phyloP scores from a whole-genome alignment of 2,797 vertebrate genomes.

The Protosalanx chinensis region DNA sequence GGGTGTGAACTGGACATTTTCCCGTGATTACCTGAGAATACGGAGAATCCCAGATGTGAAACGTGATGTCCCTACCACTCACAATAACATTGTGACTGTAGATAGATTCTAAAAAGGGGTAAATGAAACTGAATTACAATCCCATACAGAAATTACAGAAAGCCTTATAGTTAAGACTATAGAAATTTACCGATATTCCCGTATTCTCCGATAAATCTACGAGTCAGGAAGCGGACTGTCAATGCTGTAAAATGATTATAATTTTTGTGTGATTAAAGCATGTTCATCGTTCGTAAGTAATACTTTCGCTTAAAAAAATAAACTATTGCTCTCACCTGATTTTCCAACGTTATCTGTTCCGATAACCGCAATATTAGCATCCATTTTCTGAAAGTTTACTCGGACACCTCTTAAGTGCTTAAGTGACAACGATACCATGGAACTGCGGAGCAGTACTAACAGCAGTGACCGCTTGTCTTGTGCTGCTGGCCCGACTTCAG shows the following conservation, averaged over 20 bases:
- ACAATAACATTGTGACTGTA: slow-evolving; percentile 77
- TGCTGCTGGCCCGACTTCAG: too few species aligned
- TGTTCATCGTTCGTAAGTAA: too few species aligned
- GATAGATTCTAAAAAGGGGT: slow-evolving; percentile 75
- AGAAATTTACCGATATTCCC: slow-evolving; percentile 80
- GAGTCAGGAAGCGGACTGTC: slow-evolving; percentile 84
- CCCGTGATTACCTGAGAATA: slow-evolving; percentile 72
- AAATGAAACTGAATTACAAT: not conserved
- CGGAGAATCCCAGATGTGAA: slow-evolving; percentile 85
- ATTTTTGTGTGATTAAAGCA: not conserved
- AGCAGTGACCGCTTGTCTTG: too few species aligned
- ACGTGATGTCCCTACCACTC: slow-evolving; percentile 78
- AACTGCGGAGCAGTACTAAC: not conserved
- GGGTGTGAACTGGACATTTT: not conserved
- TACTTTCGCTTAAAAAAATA: not conserved
- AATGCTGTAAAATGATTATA: slow-evolving; percentile 69
- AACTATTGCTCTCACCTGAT: slow-evolving; percentile 68
- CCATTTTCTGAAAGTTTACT: slow-evolving; percentile 57
- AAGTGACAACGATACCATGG: slow-evolving; percentile 22
- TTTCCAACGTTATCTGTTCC: slow-evolving; percentile 83
- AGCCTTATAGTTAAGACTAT: not conserved
- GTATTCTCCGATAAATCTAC: slow-evolving; percentile 88
- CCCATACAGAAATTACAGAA: not conserved
- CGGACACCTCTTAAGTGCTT: slow-evolving; percentile 23
- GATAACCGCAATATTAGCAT: slow-evolving; percentile 79